Base-by-base conservation (phyloP, 2,113 vertebrate genomes). In the Boulengerochromis microlepis region DNA sequence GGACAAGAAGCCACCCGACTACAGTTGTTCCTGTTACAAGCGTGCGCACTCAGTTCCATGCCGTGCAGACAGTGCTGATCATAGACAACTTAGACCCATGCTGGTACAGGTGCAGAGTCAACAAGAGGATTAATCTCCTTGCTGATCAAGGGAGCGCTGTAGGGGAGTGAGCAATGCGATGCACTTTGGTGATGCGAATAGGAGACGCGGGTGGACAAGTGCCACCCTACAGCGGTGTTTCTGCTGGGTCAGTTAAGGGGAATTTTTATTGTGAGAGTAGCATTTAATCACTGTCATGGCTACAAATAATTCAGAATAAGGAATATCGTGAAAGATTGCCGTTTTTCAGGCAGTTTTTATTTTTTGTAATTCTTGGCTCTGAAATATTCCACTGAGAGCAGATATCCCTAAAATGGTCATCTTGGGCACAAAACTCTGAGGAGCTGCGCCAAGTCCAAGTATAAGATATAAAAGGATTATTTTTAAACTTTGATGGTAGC, bases 51-150 rank as follows among this genome's bases (percentile, higher is more conserved):
- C 59, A 4, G 31, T 74, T 86, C 64, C 56, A 38, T 45, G 82
- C 24, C 16, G 19, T 19, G 89, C n/a, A 80, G 31, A 81, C 16
- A 29, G 54, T 33, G 26, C 80, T 56, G 86, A 93, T 91, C 85
- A 80, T 26, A 82, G 87, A 80, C 81, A 71, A 81, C 87, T 78
- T 56, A 57, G 91, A 42, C 66, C 59, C 85, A 47, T 45, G 87
- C 87, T 85, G 82, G 86, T 87, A 38, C 84, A 94, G 91, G 90
- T 94, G 88, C 81, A 24, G 82, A 59, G 93, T 92, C 89, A 91
- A 93, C 90, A 90, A 86, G 81, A 91, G 94, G 92, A 95, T 95
- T 95, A 93, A 90, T 91, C 83, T 82, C 80, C 40, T 85, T 82
- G 90, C 86, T 91, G 93, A 91, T 94, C 87, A 91, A 78, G 88